phyloP scores from a whole-genome alignment of 2,113 vertebrate genomes.

The Pelecanus crispus region DNA sequence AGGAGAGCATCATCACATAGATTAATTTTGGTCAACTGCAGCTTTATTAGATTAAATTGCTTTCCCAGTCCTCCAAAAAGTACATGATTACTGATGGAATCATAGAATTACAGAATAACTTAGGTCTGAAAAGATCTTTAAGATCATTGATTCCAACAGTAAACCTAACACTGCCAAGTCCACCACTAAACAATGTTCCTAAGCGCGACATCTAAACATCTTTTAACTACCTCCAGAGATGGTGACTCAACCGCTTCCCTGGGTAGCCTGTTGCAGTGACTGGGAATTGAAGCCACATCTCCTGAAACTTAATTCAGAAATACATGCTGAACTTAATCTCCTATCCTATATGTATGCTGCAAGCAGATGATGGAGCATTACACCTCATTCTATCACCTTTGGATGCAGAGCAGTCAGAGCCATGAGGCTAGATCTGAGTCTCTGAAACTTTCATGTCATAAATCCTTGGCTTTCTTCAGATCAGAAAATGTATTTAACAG shows the following conservation, averaged over 20 bases:
- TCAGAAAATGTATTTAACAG: not conserved
- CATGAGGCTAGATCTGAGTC: not conserved
- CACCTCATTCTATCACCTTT: not conserved
- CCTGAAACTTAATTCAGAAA: not conserved
- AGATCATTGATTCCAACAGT: rapidly evolving
- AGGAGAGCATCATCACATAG: not conserved
- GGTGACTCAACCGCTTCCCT: not conserved
- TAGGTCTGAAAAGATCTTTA: not conserved
- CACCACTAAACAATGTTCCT: not conserved
- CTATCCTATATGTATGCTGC: not conserved
- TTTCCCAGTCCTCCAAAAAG: not conserved
- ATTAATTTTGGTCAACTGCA: not conserved
- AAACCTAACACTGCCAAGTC: not conserved
- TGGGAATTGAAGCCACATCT: not conserved
- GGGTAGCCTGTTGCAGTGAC: not conserved
- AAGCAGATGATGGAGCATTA: not conserved
- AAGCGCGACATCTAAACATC: rapidly evolving
- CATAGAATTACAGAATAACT: not conserved
- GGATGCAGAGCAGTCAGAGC: not conserved
- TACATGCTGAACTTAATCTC: not conserved
- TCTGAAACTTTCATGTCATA: not conserved
- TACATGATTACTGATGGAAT: not conserved
- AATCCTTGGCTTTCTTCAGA: not conserved
- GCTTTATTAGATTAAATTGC: not conserved
- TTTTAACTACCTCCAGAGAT: not conserved